Conservation (phyloP, 2,888 invertebrate species). For the Phaonia tiefii region DNA sequence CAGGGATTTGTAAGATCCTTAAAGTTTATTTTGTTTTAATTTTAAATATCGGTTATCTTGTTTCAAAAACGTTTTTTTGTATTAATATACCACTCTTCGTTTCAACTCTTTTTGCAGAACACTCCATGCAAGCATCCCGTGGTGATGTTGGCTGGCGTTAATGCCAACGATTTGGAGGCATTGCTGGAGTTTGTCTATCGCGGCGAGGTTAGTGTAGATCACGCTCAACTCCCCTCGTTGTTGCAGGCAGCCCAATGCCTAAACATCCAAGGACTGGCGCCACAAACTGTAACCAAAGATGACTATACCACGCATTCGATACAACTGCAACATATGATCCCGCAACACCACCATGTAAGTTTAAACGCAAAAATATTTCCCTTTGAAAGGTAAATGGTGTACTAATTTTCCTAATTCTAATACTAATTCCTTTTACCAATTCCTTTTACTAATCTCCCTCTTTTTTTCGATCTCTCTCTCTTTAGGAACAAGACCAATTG, state of each 20-base stretch:
- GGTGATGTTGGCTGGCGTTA: slow-evolving; percentile 84
- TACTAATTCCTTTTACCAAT: not conserved
- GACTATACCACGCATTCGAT: slow-evolving; percentile 80
- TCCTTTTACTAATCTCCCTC: too few relatives aligned
- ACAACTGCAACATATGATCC: slow-evolving; percentile 80
- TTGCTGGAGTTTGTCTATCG: slow-evolving; percentile 84
- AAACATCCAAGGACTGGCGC: slow-evolving; percentile 84
- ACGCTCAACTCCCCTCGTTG: slow-evolving; percentile 83
- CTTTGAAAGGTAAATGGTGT: not conserved
- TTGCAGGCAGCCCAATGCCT: slow-evolving; percentile 84
- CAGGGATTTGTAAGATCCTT: too few relatives aligned
- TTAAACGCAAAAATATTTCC: too few relatives aligned
- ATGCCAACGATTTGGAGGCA: slow-evolving; percentile 84
- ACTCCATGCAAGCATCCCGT: slow-evolving; percentile 85
- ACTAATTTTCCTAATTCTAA: not conserved
- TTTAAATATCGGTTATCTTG: too few relatives aligned
- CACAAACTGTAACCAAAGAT: slow-evolving; percentile 81
- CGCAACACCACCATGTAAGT: slow-evolving; percentile 79
- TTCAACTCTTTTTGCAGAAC: slow-evolving; percentile 79
- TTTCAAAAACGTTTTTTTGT: too few relatives aligned
- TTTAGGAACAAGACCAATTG: slow-evolving; percentile 78
- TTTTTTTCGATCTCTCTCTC: too few relatives aligned
- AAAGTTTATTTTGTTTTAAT: too few relatives aligned
- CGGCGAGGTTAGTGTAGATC: slow-evolving; percentile 84
- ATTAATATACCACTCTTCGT: not conserved